Evolutionary conservation across 2,113 vertebrate genomes (phyloP), one percentile per base, ranked within the genome.

Genomic region (Tangachromis dhanisi): DNA sequence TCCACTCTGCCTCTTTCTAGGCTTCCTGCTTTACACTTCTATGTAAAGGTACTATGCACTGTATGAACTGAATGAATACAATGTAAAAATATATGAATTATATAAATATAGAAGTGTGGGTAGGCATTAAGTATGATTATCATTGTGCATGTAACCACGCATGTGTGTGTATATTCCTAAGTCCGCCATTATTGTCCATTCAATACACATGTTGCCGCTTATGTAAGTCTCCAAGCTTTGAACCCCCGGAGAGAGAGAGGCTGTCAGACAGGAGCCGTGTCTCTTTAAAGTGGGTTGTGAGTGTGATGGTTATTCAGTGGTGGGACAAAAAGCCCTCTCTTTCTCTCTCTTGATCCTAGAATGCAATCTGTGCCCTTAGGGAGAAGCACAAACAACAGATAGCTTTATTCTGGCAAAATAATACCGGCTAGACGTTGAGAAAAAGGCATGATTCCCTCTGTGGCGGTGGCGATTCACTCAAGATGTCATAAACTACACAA

Each of bases 271-370:
- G 92, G 88, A 92, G 90, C 80, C 19, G 35, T 83, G 87, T 92
- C 87, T 92, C 90, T 94, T 95, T 92, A 94, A 92, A 89, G 93
- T 91, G 86, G 90, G 90, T 68, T 81, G 83, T 83, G 85, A 94
- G 83, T 84, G 91, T 90, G 93, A 88, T 90, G 92, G 88, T 92
- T 90, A 93, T 94, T 95, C 93, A 95, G 91, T 84, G 54, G 31
- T 4, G 26, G 90, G 80, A 96, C 92, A 94, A 94, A 92, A 94
- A 95, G 88, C 59, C 83, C 84, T 91, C 93, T 95, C 86, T 90
- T 83, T 86, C 83, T 85, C 85, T 81, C 84, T 91, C 89, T 95
- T 83, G 87, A 90, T 94, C 85, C 89, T 88, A 86, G 47, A 94
- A 94, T 91, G 92, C 92, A 89, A 90, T 93, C 89, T 94, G 91